Evolutionary conservation across 2,888 invertebrate species (phyloP).

Genomic region (Papilio demoleus): DNA sequence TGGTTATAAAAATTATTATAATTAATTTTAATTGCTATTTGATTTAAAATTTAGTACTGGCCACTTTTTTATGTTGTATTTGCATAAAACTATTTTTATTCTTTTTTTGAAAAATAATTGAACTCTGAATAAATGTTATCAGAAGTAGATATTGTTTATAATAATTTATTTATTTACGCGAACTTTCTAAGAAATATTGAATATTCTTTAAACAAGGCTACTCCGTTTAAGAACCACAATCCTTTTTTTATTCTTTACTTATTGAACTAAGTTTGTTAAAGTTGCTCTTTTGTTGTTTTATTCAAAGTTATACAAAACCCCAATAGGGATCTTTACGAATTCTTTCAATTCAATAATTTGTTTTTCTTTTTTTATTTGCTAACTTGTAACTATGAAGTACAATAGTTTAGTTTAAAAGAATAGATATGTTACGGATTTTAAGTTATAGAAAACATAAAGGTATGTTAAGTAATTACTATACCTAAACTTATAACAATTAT

Average conservation of each 20-base stretch:
- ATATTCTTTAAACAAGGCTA: background rate
- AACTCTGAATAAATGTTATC: background rate
- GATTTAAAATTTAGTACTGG: background rate
- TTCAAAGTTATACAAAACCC: background rate
- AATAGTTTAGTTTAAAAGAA: too few relatives aligned
- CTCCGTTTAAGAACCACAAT: background rate
- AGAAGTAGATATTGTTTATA: background rate
- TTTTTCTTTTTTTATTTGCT: too few relatives aligned
- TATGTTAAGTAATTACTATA: too few relatives aligned
- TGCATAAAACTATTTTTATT: background rate
- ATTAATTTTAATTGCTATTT: background rate
- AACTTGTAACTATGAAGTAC: too few relatives aligned
- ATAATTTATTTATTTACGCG: background rate
- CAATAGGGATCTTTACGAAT: background rate
- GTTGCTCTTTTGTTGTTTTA: slow-evolving; percentile 3
- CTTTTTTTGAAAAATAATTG: background rate
- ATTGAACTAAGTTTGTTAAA: background rate
- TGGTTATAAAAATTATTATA: background rate
- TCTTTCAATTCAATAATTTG: background rate
- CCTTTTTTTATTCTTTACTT: background rate
- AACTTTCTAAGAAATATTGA: background rate
- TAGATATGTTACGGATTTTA: too few relatives aligned
- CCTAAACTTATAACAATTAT: too few relatives aligned
- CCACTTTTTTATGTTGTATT: background rate
- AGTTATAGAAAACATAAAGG: too few relatives aligned